These are phyloP conservation scores for Aphelinus certus DNA, from an alignment of 1,140 invertebrate species.

Conservation along the genomic window DNA sequence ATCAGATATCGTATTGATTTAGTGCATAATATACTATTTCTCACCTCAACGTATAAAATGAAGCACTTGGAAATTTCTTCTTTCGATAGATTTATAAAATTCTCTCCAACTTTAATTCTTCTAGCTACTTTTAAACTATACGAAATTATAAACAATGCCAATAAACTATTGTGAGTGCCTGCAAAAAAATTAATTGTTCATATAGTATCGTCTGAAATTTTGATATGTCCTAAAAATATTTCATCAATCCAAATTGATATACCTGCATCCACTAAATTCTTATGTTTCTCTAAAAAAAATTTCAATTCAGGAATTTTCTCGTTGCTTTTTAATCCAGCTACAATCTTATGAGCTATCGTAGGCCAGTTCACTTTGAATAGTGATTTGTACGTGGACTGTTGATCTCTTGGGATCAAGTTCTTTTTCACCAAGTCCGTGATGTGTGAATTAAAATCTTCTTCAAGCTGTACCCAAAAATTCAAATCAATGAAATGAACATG, in stretches of 20 bases:
- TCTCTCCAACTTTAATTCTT: neutral
- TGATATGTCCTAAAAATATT: neutral
- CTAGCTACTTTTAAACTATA: neutral
- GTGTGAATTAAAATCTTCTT: neutral
- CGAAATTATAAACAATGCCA: conserved; percentile 5
- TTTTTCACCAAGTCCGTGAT: neutral
- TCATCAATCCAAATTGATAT: neutral
- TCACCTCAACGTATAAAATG: neutral
- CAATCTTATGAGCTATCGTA: neutral
- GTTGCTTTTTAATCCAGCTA: neutral
- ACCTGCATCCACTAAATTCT: neutral
- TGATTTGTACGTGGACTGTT: neutral
- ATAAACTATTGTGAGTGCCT: conserved; percentile 5
- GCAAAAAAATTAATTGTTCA: neutral
- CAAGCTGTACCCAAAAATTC: neutral
- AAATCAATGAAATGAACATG: neutral
- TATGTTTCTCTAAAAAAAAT: neutral
- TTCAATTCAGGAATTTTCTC: neutral
- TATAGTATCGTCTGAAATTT: neutral
- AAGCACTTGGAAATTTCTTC: too few species aligned
- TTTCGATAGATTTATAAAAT: neutral
- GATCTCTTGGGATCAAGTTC: neutral
- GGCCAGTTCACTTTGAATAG: neutral
- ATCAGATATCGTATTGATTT: neutral
- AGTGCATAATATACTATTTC: neutral